Base-by-base conservation (phyloP, 1,140 invertebrate genomes). In the Pseudoatta argentina region DNA sequence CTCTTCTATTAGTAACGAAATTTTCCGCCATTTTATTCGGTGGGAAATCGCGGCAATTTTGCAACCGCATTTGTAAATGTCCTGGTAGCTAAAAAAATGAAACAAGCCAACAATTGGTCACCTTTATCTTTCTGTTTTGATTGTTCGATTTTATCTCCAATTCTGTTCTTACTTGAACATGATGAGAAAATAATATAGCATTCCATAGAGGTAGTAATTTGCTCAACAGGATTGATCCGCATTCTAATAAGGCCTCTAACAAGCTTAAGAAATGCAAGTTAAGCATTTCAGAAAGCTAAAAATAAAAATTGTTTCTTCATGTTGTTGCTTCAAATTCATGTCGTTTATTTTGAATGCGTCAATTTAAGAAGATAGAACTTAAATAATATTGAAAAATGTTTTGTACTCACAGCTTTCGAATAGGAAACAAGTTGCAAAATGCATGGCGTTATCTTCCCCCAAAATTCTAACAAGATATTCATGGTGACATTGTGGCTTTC, bases 181-280 rank as follows among this genome's bases (percentile, higher is more conserved):
- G 96, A 92, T 98, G 98, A 18, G 98, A 98, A 93, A 97, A 98
- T 3, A 99, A 95, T 48, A 99, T 98, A 0, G 99, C 98, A 85
- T 97, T 98, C 98, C 98, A 98, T 27, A 98, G 95, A 14, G 98
- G 98, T 89, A 98, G 94, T 86, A 99, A 95, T 95, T 98, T 98
- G 89, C 97, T 97, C 6, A 99, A 96, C 24, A 99, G 97, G 27
- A 98, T 98, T 1, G 98, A 99, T 94, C 99, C 98, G 91, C 98
- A 99, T 94, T 99, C 99, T 89, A 99, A 96, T 7, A 99, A 95
- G 0, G 98, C 98, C 95, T 99, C 99, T 94, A 99, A 96, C 64
- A 99, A 96, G 93, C 98, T 99, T 69, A 99, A 94, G 94, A 99
- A 99, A 94, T 99, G 99, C 0, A 99, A 95, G 94, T 99, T 99